Evolutionary conservation across 2,113 vertebrate genomes (phyloP).

Genomic region (Gymnocephalus cernua): DNA sequence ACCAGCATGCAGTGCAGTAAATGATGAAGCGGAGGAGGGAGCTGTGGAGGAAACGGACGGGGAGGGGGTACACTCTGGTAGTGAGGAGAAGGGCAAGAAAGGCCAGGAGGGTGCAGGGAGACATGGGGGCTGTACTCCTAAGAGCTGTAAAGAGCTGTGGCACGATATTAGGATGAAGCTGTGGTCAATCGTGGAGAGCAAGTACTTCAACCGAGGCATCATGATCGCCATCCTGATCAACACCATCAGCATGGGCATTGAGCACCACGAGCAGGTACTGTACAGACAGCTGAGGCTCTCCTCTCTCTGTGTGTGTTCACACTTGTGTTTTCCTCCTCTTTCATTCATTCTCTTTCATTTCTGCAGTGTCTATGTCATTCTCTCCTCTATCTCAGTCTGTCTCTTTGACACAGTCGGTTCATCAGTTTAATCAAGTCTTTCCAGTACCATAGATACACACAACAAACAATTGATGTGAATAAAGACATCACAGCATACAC

Average conservation of each 20-base stretch:
- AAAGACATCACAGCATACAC: too few relatives aligned
- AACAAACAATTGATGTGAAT: not conserved
- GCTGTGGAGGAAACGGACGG: constrained; percentile 69
- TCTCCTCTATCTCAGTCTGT: not conserved
- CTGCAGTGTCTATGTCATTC: not conserved
- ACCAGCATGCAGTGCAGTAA: constrained; percentile 25
- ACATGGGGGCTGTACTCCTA: constrained; percentile 15
- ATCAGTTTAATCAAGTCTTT: not conserved
- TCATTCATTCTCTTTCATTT: not conserved
- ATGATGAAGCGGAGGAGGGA: constrained; percentile 71
- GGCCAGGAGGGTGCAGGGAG: not conserved
- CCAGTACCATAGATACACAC: not conserved
- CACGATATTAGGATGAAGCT: constrained; percentile 88
- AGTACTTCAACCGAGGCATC: constrained; percentile 97
- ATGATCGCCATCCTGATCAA: constrained; percentile 98
- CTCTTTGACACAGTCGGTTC: not conserved
- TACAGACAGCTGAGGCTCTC: constrained; percentile 1
- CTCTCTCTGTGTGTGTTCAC: too few relatives aligned
- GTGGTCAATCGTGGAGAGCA: constrained; percentile 96
- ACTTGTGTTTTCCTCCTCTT: too few relatives aligned
- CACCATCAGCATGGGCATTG: constrained; percentile 98
- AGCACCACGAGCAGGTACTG: constrained; percentile 94
- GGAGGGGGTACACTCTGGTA: constrained; percentile 20
- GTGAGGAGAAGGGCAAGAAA: constrained; percentile 41
- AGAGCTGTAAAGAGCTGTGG: constrained; percentile 53